A percentile compares a stretch with the other conserved stretches of the same genome.
Evolutionary conservation across 2,797 vertebrate genomes (phyloP).

Genomic region (Crenichthys baileyi): DNA sequence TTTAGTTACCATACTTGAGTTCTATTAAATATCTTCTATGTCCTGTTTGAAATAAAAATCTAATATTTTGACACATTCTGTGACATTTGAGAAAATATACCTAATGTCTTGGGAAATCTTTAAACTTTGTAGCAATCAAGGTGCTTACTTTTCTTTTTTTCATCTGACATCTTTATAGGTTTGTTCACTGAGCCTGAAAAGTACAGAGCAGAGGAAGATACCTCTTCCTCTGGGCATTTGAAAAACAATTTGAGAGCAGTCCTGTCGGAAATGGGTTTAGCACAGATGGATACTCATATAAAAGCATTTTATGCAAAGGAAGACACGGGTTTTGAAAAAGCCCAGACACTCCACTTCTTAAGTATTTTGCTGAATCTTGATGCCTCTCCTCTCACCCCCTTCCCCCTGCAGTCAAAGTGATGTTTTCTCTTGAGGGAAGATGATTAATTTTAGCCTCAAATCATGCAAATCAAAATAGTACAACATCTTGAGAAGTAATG

Average conservation of each 20-base stretch:
- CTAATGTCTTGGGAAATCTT: constrained; percentile 8
- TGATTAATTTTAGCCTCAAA: constrained; percentile 65
- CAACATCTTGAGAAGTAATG: constrained; percentile 46
- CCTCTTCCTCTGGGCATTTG: constrained; percentile 35
- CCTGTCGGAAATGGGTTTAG: constrained; percentile 55
- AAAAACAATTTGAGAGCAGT: constrained; percentile 54
- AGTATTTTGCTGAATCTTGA: constrained; percentile 37
- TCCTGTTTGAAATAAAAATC: background rate
- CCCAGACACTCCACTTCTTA: constrained; percentile 47
- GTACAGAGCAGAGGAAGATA: constrained; percentile 40
- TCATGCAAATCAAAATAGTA: constrained; percentile 65
- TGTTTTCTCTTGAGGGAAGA: constrained; percentile 53
- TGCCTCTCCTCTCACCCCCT: constrained; percentile 8
- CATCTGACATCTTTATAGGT: constrained; percentile 31
- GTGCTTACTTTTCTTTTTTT: constrained; percentile 22
- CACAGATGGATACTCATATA: constrained; percentile 69
- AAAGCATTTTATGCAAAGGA: constrained; percentile 61
- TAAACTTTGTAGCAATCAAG: constrained; percentile 14
- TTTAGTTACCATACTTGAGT: background rate
- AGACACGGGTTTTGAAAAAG: constrained; percentile 45
- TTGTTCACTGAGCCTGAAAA: constrained; percentile 41
- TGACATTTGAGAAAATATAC: constrained; percentile 8
- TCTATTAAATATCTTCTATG: background rate
- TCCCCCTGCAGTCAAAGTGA: constrained; percentile 53
- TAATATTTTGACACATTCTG: background rate